Base-by-base conservation (phyloP, 2,888 invertebrate genomes). In the Arenicola marina region DNA sequence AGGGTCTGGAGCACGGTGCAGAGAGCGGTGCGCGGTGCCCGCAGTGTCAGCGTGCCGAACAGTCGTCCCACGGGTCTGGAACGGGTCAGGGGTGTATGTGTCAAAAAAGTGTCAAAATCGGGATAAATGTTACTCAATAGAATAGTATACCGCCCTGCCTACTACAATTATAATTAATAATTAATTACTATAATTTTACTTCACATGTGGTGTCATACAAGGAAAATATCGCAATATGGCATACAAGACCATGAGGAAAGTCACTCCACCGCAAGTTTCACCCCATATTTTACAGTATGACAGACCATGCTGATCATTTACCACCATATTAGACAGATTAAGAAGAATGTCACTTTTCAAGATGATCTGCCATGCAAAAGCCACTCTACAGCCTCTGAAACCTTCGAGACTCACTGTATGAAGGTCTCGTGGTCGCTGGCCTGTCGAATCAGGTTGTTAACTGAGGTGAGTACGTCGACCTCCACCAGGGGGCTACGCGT, bases 371-470 rank as follows among this genome's bases (percentile, higher is more conserved):
- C 29, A 24, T 4, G 31, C 51, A n/a, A 29, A 29, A 51, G 21
- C 26, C n/a, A 51, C 29, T 31, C 21, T 2, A n/a, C 31, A 11
- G 18, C 11, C 18, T 38, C 38, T 15, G 38, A 38, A 18, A 38
- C 38, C 38, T 38, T 18, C 11, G 38, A 38, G 44, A 26, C 18
- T 4, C 1, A 87, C 73, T 89, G 88, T 18, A 92, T 83, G 80
- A 92, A 91, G 24, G 83, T 80, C 61, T 88, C 87, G 0, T 91
- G 90, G 51, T 88, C 84, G 0, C 86, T 80, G 4, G 91, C 88
- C 66, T 89, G 89, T 61, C 87, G 87, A 1, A 92, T 81, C n/a
- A 94, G 86, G 84, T 93, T 92, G 1, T 87, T 86, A 0, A 92
- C 85, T 0, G 92, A 91, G 2, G 86, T 88, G 0, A 94, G 85